phyloP scores from a whole-genome alignment of 2,888 invertebrate genomes.

The Blomia tropicalis region DNA sequence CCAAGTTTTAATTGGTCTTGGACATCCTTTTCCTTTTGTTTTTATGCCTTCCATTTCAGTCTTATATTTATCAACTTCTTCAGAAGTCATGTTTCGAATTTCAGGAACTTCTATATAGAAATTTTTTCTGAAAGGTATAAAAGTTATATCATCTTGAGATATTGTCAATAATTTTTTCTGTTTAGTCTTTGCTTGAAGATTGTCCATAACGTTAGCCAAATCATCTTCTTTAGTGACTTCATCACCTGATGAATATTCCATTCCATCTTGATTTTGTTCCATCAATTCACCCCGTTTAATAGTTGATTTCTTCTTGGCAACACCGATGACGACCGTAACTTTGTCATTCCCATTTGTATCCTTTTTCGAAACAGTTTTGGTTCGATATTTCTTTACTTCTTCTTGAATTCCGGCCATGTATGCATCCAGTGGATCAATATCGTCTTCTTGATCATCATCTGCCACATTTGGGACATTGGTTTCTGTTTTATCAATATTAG shows the following conservation, averaged over 20 bases:
- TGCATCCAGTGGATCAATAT: conserved; percentile 88
- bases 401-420: conserved; percentile 74
- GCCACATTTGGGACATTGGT: neutral
- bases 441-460: conserved; percentile 44
- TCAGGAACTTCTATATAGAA: conserved; percentile 98
- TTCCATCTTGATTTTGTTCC: conserved; percentile 91
- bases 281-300: conserved; percentile 77
- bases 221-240: conserved; percentile 60
- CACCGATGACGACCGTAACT: conserved; percentile 46
- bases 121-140: conserved; percentile 73
- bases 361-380: conserved; percentile 27
- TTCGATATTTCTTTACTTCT: conserved; percentile 51
- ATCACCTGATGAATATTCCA: conserved; percentile 92
- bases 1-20: conserved; percentile 85
- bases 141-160: conserved; percentile 71
- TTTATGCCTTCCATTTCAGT: conserved; percentile 74
- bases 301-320: conserved; percentile 59
- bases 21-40: conserved; percentile 90
- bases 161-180: conserved; percentile 73
- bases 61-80: conserved; percentile 42
- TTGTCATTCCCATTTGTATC: conserved; percentile 24
- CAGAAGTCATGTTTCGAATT: conserved; percentile 70
- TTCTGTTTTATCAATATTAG: neutral
- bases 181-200: conserved; percentile 59
- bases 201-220: conserved; percentile 40